A percentile compares a stretch with the other conserved stretches of the same genome.
phyloP scores from a whole-genome alignment of 2,113 vertebrate species.

The Meles meles region DNA sequence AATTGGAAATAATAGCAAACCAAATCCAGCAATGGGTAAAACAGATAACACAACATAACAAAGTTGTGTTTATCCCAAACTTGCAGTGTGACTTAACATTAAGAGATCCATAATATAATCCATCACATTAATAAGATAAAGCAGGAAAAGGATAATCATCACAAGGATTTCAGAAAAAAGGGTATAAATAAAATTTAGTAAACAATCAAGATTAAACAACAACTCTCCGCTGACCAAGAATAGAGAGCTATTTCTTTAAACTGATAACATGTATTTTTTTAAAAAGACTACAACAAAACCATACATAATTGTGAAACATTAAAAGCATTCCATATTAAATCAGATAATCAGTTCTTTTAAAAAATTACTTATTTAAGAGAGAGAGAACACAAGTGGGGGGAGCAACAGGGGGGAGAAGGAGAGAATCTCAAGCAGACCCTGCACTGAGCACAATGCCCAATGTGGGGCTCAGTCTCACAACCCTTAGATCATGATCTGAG shows the following conservation, averaged over 20 bases:
- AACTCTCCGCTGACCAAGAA: not conserved
- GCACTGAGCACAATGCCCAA: not conserved
- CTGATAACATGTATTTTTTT: not conserved
- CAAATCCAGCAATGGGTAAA: not conserved
- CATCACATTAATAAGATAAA: not conserved
- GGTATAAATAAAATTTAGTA: not conserved
- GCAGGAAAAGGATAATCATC: not conserved
- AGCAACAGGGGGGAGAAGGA: not conserved
- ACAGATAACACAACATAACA: not conserved
- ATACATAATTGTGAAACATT: not conserved
- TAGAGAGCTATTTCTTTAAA: not conserved
- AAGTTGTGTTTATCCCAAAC: not conserved
- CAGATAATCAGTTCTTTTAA: not conserved
- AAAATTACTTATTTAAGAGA: not conserved
- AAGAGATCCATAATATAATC: not conserved
- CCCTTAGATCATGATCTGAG: not conserved
- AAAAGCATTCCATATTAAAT: not conserved
- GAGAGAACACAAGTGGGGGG: not conserved
- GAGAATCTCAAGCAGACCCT: not conserved
- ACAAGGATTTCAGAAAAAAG: not conserved
- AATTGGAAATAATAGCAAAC: not conserved
- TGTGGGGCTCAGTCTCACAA: not conserved
- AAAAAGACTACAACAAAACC: not conserved
- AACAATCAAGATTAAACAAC: not conserved
- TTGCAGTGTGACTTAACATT: not conserved